phyloP scores from a whole-genome alignment of 2,113 vertebrate genomes.

The Scartelaos histophorus region DNA sequence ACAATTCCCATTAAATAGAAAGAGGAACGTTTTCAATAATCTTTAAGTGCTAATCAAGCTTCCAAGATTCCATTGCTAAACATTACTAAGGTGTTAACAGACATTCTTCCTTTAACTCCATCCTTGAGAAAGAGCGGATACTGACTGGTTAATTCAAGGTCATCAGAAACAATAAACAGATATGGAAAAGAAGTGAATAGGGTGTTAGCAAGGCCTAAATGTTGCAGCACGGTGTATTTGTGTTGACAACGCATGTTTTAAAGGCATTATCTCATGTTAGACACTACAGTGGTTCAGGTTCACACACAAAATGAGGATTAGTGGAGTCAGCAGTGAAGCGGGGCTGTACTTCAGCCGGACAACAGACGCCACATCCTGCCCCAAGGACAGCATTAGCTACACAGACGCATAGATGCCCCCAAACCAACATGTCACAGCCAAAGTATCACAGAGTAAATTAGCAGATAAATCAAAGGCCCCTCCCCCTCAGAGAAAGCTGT shows the following conservation, averaged over 20 bases:
- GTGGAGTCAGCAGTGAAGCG: conserved; percentile 30
- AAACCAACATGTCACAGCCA: not conserved
- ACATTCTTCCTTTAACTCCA: not conserved
- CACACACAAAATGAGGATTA: conserved; percentile 36
- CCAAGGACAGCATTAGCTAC: not conserved
- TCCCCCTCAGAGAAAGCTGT: conserved; percentile 19
- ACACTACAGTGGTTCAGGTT: conserved; percentile 14
- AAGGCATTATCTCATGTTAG: conserved; percentile 13
- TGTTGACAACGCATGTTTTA: conserved; percentile 44
- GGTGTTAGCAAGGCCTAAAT: not conserved
- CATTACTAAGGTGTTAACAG: not conserved
- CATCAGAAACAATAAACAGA: conserved; percentile 3
- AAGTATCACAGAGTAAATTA: conserved; percentile 14
- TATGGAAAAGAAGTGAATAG: not conserved
- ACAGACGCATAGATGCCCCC: not conserved
- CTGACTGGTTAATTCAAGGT: conserved; percentile 29
- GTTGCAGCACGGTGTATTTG: conserved; percentile 16
- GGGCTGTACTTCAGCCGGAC: conserved; percentile 16
- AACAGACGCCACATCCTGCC: conserved; percentile 7
- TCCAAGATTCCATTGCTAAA: not conserved
- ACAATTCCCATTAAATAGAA: not conserved
- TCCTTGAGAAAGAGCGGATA: conserved; percentile 11
- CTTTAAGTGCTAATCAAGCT: not conserved
- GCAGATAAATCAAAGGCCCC: conserved; percentile 9
- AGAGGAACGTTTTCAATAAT: not conserved